phyloP scores from a whole-genome alignment of 1,140 invertebrate genomes.

The Pollicipes pollicipes region DNA sequence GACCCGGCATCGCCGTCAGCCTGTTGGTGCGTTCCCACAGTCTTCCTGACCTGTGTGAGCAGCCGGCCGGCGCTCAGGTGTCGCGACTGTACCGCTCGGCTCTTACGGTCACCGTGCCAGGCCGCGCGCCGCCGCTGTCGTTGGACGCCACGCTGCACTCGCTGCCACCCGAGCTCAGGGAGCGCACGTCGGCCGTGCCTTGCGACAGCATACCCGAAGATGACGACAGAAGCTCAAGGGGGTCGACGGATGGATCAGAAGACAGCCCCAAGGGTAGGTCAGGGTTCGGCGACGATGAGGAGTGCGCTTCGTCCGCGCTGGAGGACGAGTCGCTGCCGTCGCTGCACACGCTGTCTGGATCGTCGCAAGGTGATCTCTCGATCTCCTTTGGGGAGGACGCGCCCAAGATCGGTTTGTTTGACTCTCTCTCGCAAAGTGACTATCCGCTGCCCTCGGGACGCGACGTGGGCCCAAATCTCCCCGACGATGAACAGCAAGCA shows the following conservation, averaged over 20 bases:
- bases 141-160: not conserved
- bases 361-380: not conserved
- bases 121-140: too few species aligned
- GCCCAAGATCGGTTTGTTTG: not conserved
- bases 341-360: not conserved
- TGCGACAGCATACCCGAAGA: not conserved
- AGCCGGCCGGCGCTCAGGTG: not conserved
- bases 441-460: too few species aligned
- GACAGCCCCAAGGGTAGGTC: not conserved
- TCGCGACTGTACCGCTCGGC: not conserved
- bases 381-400: too few species aligned
- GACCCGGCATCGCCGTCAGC: not conserved
- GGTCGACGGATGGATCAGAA: not conserved
- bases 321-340: not conserved
- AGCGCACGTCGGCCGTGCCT: not conserved
- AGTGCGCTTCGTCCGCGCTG: not conserved
- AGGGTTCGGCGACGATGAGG: too few species aligned
- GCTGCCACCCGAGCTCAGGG: not conserved
- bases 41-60: not conserved
- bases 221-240: not conserved
- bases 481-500: too few species aligned
- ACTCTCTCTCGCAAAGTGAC: not conserved
- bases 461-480: too few species aligned
- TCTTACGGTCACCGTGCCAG: not conserved
- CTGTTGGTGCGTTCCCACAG: not conserved